Evolutionary conservation across 2,113 vertebrate genomes (phyloP).

Genomic region (Psilopsiagon aurifrons): DNA sequence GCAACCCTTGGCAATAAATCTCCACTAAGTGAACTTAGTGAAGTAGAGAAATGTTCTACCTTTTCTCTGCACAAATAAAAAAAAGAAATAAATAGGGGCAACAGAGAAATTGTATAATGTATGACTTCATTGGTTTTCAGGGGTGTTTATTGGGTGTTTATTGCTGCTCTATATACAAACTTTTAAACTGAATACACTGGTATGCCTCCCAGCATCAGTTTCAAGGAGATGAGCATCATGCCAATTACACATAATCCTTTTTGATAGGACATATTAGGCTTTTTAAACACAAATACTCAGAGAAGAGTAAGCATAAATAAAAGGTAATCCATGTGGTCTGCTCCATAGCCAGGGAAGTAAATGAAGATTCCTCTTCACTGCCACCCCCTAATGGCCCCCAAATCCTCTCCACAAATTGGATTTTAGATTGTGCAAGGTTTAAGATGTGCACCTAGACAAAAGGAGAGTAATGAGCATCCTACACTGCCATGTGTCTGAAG

Average conservation of each 20-base stretch:
- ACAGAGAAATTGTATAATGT: not conserved
- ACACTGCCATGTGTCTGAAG: not conserved
- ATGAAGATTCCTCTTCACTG: not conserved
- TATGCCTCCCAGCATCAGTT: not conserved
- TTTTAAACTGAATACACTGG: not conserved
- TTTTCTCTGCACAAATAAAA: not conserved
- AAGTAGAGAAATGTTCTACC: not conserved
- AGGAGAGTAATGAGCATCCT: not conserved
- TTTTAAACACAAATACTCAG: not conserved
- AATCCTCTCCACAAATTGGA: not conserved
- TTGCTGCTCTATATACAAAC: not conserved
- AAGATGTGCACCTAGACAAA: not conserved
- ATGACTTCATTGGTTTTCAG: not conserved
- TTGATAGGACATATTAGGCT: not conserved
- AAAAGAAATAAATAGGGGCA: not conserved
- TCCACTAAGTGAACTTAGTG: constrained; percentile 10
- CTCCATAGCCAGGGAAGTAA: not conserved
- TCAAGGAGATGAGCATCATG: not conserved
- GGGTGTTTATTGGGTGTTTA: not conserved
- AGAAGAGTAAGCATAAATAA: not conserved
- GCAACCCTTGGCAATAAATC: not conserved
- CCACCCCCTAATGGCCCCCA: not conserved
- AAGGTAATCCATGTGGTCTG: not conserved
- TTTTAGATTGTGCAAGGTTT: not conserved
- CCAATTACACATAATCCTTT: not conserved